Evolutionary conservation across 2,888 invertebrate species (phyloP).

Genomic region (Himalopsyche kuldschensis): DNA sequence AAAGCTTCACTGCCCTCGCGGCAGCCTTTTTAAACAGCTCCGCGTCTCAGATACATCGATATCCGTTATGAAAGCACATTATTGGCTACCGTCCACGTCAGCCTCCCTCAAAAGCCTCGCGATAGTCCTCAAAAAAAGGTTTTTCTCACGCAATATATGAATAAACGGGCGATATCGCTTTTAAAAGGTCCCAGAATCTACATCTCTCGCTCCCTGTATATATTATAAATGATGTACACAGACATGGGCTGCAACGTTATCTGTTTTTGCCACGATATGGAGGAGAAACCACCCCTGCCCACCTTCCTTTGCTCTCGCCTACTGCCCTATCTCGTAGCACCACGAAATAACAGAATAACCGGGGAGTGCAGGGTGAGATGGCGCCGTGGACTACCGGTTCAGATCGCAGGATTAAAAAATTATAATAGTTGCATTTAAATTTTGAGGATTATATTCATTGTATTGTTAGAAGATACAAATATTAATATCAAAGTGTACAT

Average conservation of each 20-base stretch:
- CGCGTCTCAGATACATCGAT: neutral
- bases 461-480: too few species aligned
- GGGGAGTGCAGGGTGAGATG: neutral
- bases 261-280: slow-evolving; percentile 34
- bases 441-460: too few species aligned
- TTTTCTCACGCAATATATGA: slow-evolving; percentile 38
- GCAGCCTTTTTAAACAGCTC: neutral
- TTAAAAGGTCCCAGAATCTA: slow-evolving; percentile 39
- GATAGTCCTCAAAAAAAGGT: slow-evolving; percentile 21
- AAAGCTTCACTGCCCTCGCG: neutral
- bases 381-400: neutral
- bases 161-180: slow-evolving; percentile 38
- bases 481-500: too few species aligned
- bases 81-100: neutral
- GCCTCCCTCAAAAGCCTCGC: neutral
- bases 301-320: slow-evolving; percentile 13
- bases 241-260: slow-evolving; percentile 36
- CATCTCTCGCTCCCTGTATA: slow-evolving; percentile 24
- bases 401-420: neutral
- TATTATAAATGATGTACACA: slow-evolving; percentile 39
- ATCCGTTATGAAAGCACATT: neutral
- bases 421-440: neutral
- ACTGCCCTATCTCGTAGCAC: slow-evolving; percentile 14
- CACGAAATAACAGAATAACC: slow-evolving; percentile 26
- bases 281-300: slow-evolving; percentile 19